A percentile compares a stretch with the other conserved stretches of the same genome.
phyloP scores from a whole-genome alignment of 2,888 invertebrate species.

The Choristoneura rosaceana region DNA sequence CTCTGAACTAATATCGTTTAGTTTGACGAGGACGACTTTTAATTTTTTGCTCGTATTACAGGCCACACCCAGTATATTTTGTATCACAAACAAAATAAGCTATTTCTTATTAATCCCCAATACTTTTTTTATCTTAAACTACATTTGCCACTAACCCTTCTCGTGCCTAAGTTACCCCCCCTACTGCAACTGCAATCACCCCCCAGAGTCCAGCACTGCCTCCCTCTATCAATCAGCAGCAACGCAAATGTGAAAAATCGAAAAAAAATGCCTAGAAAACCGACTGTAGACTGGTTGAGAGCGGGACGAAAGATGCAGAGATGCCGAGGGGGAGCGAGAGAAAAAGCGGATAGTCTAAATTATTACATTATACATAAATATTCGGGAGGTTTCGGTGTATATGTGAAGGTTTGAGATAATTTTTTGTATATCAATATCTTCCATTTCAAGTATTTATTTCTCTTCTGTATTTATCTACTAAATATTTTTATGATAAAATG shows the following conservation, averaged over 20 bases:
- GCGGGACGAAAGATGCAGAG: conserved; percentile 52
- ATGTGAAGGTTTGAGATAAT: conserved; percentile 50
- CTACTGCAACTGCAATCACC: conserved; percentile 34
- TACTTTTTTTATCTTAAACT: neutral
- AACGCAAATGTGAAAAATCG: conserved; percentile 68
- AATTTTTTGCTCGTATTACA: no score
- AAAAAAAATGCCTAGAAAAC: conserved; percentile 60
- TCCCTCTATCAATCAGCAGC: conserved; percentile 65
- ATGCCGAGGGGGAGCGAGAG: conserved; percentile 48
- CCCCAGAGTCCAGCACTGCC: conserved; percentile 41
- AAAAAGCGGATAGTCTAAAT: conserved; percentile 69
- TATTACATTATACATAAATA: conserved; percentile 79
- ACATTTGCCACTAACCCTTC: neutral
- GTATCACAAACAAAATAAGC: no score
- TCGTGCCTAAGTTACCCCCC: neutral
- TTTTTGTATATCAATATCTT: neutral
- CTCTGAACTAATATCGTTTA: no score
- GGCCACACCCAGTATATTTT: no score
- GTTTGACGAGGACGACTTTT: no score
- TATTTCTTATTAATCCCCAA: no score
- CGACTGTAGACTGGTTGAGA: conserved; percentile 58
- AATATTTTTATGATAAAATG: no score
- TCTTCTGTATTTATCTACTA: no score
- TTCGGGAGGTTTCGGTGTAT: conserved; percentile 62
- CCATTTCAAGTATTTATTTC: no score